Percentiles rank a stretch among this genome's conserved stretches.
Conservation (phyloP, 2,888 invertebrate genomes). For the Tipula helvola region DNA sequence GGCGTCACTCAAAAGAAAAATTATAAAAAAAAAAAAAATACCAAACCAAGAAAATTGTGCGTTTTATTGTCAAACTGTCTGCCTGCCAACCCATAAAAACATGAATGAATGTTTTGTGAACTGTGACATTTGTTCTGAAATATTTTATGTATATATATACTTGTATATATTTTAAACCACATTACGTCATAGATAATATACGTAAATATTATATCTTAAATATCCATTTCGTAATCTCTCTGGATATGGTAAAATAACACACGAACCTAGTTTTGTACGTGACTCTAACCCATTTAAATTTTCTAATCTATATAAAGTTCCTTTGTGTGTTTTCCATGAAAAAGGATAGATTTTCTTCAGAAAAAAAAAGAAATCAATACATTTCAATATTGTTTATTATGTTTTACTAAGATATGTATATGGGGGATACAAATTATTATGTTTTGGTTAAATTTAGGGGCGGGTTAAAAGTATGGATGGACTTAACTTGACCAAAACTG, state of each 20-base stretch:
- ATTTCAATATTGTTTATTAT: not conserved
- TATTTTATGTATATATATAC: not conserved
- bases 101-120: not conserved
- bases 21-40: not conserved
- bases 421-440: not conserved
- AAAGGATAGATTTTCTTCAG: not conserved
- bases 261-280: not conserved
- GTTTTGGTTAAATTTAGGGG: not conserved
- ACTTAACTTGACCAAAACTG: not conserved
- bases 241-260: not conserved
- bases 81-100: not conserved
- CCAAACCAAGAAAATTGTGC: not conserved
- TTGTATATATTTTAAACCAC: not conserved
- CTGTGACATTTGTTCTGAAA: not conserved
- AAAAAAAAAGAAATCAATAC: not conserved
- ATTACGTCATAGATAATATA: not conserved
- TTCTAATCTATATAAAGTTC: not conserved
- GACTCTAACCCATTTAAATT: not conserved
- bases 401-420: not conserved
- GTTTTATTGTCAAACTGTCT: not conserved
- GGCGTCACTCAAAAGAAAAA: not conserved
- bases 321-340: not conserved
- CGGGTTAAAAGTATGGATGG: not conserved
- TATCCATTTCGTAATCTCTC: not conserved
- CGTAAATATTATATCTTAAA: not conserved